Evolutionary conservation across 2,797 vertebrate species (phyloP).

Genomic region (Trichosurus vulpecula): DNA sequence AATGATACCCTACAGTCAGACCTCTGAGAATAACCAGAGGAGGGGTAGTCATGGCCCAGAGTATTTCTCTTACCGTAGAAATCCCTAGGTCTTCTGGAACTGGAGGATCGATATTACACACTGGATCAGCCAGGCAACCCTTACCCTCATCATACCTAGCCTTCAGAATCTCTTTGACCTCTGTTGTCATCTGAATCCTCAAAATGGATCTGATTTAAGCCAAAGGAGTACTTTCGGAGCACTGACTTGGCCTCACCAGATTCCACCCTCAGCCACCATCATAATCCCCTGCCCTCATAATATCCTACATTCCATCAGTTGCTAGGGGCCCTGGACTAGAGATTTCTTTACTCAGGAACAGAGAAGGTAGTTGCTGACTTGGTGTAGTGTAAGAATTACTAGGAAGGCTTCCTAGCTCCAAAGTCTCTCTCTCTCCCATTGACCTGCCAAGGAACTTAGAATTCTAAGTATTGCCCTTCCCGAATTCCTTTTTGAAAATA

Average conservation of each 20-base stretch:
- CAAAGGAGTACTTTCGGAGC: constrained; percentile 57
- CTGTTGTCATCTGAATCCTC: constrained; percentile 62
- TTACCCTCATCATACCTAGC: constrained; percentile 51
- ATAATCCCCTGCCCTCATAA: constrained; percentile 58
- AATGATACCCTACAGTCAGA: not conserved
- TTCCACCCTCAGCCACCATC: constrained; percentile 42
- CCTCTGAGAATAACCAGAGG: not conserved
- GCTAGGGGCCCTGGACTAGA: constrained; percentile 44
- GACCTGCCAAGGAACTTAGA: not conserved
- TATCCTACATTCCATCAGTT: constrained; percentile 57
- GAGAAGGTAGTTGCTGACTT: not conserved
- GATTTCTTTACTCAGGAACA: not conserved
- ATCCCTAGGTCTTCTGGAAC: constrained; percentile 52
- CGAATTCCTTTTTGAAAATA: constrained; percentile 29
- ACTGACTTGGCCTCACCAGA: constrained; percentile 40
- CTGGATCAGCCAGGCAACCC: constrained; percentile 57
- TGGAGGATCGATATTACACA: constrained; percentile 34
- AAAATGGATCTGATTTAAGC: not conserved
- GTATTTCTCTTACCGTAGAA: constrained; percentile 56
- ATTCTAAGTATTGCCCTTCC: not conserved
- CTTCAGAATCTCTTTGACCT: constrained; percentile 62
- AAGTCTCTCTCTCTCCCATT: not conserved
- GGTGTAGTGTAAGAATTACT: not conserved
- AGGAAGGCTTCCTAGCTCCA: not conserved
- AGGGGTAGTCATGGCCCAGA: not conserved